These are phyloP conservation scores for Macrostomum lignano DNA, from an alignment of 1,140 invertebrate species.

Conservation along the genomic window DNA sequence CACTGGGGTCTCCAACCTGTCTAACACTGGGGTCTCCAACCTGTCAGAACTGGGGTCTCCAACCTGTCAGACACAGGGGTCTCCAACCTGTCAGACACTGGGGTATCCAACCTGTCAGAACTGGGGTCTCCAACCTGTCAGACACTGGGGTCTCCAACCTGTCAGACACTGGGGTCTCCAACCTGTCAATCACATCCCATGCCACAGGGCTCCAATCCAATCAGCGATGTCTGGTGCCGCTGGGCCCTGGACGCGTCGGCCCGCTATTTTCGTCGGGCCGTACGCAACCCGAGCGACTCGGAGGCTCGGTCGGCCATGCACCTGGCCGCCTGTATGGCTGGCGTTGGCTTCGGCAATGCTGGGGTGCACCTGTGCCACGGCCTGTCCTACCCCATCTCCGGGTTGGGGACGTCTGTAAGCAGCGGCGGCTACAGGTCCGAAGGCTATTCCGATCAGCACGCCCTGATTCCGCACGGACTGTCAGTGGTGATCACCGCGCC, in stretches of 20 bases:
- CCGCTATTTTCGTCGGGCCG: slow-evolving; percentile 33
- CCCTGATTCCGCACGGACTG: slow-evolving; percentile 42
- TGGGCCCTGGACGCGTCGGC: slow-evolving; percentile 41
- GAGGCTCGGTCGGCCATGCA: slow-evolving; percentile 58
- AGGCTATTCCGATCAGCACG: slow-evolving; percentile 33
- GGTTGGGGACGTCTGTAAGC: too few relatives aligned
- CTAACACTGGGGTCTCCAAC: too few relatives aligned
- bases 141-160: too few relatives aligned
- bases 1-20: too few relatives aligned
- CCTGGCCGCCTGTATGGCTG: slow-evolving; percentile 57
- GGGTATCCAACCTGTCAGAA: too few relatives aligned
- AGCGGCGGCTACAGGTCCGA: too few relatives aligned
- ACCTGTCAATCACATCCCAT: too few relatives aligned
- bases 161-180: too few relatives aligned
- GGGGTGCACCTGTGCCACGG: slow-evolving; percentile 67
- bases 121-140: too few relatives aligned
- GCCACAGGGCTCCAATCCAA: slow-evolving; percentile 62
- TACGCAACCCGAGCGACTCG: slow-evolving; percentile 46
- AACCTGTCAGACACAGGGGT: too few relatives aligned
- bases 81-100: too few relatives aligned
- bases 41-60: too few relatives aligned
- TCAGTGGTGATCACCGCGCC: slow-evolving; percentile 60
- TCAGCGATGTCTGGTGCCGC: slow-evolving; percentile 61
- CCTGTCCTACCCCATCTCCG: slow-evolving; percentile 59
- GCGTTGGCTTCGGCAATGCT: slow-evolving; percentile 67